Base-by-base conservation (phyloP, 2,113 vertebrate genomes). In the Halichoerus grypus region DNA sequence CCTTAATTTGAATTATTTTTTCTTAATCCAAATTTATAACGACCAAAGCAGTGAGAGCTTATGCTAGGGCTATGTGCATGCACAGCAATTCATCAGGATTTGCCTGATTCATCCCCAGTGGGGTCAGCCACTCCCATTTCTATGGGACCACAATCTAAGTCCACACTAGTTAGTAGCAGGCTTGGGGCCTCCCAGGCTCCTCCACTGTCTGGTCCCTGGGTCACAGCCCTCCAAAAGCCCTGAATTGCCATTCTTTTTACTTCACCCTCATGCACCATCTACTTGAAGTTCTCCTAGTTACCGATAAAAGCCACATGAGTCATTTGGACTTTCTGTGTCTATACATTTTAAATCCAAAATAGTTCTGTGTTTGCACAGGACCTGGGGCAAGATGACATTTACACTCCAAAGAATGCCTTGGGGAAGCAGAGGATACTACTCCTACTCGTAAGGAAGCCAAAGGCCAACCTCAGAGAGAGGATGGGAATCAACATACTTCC, bases 291-390 rank as follows among this genome's bases (percentile, higher is more conserved):
- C 81, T 82, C 72, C 69, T 88, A 81, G 19, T 84, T 87, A 88
- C 51, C 77, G 88, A 87, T 31, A 86, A 95, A 92, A 97, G 33
- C 39, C 63, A 63, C 24, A 18, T 0, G n/a, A 76, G 9, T 92
- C 65, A 79, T 31, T 85, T 82, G 59, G 57, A 81, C 71, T 91
- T 94, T 59, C 91, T 88, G 55, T 61, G 46, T 77, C 79, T 65
- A 14, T 12, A 39, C 0, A 49, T 69, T 94, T 83, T 88, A 88
- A 90, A 77, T 49, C 19, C n/a, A 76, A 81, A 77, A 85, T 36
- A 92, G 69, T 42, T 94, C 36, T 86, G n/a, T 26, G 21, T 74
- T 63, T 74, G 15, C n/a, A 65, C 4, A 93, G 21, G 36, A 61
- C 63, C 69, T 72, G 46, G 33, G 28, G 1, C 53, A 61, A 77